A percentile compares a stretch with the other conserved stretches of the same genome.
Evolutionary conservation across 2,113 vertebrate species (phyloP).

Genomic region (Carollia perspicillata): DNA sequence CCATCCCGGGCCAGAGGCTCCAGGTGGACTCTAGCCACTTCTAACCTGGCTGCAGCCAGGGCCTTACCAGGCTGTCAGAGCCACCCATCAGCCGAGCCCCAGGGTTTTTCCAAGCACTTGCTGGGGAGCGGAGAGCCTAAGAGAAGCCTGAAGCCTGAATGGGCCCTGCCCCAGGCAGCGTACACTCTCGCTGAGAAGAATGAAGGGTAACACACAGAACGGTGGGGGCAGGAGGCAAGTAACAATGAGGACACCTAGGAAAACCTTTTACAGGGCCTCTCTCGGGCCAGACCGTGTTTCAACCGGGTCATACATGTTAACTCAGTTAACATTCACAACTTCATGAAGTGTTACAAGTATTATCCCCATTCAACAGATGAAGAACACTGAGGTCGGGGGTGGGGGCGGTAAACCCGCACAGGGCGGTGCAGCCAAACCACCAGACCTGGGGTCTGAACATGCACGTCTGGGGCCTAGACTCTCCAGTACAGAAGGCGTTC

Average conservation of each 20-base stretch:
- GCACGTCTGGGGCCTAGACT: neutral
- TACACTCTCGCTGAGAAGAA: neutral
- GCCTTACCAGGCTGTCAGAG: neutral
- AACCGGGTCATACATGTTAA: constrained; percentile 25
- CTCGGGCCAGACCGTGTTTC: constrained; percentile 7
- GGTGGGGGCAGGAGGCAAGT: neutral
- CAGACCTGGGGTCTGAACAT: neutral
- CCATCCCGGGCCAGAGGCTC: neutral
- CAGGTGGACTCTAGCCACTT: neutral
- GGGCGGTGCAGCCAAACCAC: neutral
- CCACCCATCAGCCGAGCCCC: neutral
- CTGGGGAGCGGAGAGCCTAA: neutral
- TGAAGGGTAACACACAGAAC: neutral
- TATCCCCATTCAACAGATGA: neutral
- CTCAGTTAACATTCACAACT: neutral
- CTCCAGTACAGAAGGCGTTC: neutral
- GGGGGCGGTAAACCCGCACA: neutral
- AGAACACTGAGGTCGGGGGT: neutral
- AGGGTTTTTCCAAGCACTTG: neutral
- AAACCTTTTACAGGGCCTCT: constrained; percentile 1
- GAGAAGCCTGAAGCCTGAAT: neutral
- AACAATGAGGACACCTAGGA: neutral
- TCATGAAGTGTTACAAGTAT: neutral
- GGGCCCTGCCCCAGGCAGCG: neutral
- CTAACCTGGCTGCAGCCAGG: neutral